Evolutionary conservation across 2,797 vertebrate species (phyloP), one percentile per base, ranked within the genome.

Genomic region (Aldrovandia affinis): DNA sequence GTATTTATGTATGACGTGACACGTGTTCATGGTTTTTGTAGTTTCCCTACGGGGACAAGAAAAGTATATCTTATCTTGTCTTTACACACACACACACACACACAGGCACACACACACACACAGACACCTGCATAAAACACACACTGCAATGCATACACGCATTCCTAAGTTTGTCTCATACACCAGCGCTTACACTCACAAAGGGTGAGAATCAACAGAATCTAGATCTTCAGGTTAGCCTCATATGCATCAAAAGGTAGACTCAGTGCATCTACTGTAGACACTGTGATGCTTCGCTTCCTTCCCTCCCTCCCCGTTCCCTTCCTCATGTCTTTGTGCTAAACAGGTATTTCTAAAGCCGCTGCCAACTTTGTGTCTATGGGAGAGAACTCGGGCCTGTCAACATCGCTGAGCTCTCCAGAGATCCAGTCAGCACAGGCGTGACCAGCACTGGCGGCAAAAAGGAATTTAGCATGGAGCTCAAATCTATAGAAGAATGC

Each of bases 321-420:
- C 85, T 73, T 63, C 54, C 79, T 65, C 77, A 20, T 39, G 59
- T 54, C 83, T 81, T 75, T 47, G 81, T 79, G 78, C 80, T 86
- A 57, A 82, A 82, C 87, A 63, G 79, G 85, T 89, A 89, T 88
- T 84, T 86, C 73, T 73, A 61, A 68, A 77, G 6, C 47, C 77
- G 54, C 61, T 84, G 65, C 84, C 73, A 86, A 42, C 83, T 50
- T 78, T 30, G 83, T 78, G 85, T 87, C 73, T 57, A 39, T 78
- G 78, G 77, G 83, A 83, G 73, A 81, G 73, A 81, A 39, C 63
- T 42, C 55, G 54, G 22, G 33, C 81, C 75, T 78, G 78, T 81
- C 78, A 59, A 25, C 30, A 50, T 25, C 7, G 28, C 65, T 61
- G 25, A 75, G 52, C 42, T 52, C 68, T 61, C 7, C n/a, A 25